phyloP scores from a whole-genome alignment of 2,113 vertebrate species.

The Melanerpes aurifrons region DNA sequence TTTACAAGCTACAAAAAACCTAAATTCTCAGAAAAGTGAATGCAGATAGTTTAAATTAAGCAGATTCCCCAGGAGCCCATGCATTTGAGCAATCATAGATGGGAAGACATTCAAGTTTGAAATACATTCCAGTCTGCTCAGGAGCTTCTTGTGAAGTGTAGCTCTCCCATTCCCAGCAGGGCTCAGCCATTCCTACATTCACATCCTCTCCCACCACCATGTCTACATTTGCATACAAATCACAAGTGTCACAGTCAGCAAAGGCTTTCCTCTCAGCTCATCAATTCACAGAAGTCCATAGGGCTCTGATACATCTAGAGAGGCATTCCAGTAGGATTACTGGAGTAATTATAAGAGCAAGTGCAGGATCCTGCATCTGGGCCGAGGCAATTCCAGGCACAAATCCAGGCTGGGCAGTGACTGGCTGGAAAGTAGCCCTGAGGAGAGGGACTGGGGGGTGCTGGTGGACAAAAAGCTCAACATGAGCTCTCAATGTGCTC shows the following conservation, averaged over 20 bases:
- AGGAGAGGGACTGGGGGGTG: no score
- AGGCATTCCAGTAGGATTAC: background rate
- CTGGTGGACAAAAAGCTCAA: no score
- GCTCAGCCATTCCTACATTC: background rate
- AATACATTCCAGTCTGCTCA: background rate
- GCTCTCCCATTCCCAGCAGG: background rate
- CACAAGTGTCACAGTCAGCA: background rate
- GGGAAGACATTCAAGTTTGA: background rate
- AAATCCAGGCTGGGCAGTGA: no score
- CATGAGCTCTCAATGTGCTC: no score
- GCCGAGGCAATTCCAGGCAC: no score
- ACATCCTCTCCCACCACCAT: background rate
- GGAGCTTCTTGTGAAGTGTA: background rate
- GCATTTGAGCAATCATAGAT: slow-evolving; percentile 14
- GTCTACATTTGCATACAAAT: background rate
- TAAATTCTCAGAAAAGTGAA: slow-evolving; percentile 3
- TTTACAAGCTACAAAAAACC: slow-evolving; percentile 16
- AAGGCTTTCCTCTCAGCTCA: background rate
- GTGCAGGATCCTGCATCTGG: no score
- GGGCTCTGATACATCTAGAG: background rate
- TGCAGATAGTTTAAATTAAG: slow-evolving; percentile 27
- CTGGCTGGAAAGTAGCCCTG: no score
- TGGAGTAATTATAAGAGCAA: no score
- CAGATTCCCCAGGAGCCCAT: background rate
- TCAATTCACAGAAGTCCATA: background rate